Conservation (phyloP, 2,888 invertebrate genomes). For the Baccha elongata region DNA sequence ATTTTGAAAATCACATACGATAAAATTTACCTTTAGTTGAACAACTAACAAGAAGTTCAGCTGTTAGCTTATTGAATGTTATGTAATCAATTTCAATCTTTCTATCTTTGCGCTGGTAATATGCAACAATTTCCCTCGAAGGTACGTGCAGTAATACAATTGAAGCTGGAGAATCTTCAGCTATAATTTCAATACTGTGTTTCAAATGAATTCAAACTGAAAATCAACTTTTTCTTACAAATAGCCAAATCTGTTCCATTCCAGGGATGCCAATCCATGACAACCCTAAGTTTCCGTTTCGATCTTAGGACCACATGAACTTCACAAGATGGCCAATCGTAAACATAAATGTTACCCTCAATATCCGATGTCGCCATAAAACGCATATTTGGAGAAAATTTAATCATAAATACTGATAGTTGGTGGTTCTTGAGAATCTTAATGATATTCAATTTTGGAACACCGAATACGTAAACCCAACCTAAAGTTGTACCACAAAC, state of each 20-base stretch:
- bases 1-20: not conserved
- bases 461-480: conserved; percentile 75
- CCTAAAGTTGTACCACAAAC: conserved; percentile 79
- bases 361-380: conserved; percentile 79
- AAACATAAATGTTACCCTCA: conserved; percentile 78
- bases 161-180: conserved; percentile 78
- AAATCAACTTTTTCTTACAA: conserved; percentile 76
- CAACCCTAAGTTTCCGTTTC: conserved; percentile 74
- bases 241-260: conserved; percentile 81
- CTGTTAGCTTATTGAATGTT: conserved; percentile 82
- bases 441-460: conserved; percentile 73
- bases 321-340: conserved; percentile 75
- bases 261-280: conserved; percentile 83
- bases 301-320: conserved; percentile 75
- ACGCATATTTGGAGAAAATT: conserved; percentile 78
- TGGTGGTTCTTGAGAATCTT: conserved; percentile 75
- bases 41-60: conserved; percentile 81
- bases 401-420: conserved; percentile 76
- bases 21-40: conserved; percentile 75
- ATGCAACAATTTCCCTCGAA: conserved; percentile 78
- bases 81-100: conserved; percentile 79
- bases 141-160: conserved; percentile 79
- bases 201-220: not conserved
- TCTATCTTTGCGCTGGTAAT: conserved; percentile 78
- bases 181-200: too few relatives aligned